These are phyloP conservation scores for Phrynocephalus guinanensis DNA, from an alignment of 2,797 vertebrate species.

Conservation along the genomic window DNA sequence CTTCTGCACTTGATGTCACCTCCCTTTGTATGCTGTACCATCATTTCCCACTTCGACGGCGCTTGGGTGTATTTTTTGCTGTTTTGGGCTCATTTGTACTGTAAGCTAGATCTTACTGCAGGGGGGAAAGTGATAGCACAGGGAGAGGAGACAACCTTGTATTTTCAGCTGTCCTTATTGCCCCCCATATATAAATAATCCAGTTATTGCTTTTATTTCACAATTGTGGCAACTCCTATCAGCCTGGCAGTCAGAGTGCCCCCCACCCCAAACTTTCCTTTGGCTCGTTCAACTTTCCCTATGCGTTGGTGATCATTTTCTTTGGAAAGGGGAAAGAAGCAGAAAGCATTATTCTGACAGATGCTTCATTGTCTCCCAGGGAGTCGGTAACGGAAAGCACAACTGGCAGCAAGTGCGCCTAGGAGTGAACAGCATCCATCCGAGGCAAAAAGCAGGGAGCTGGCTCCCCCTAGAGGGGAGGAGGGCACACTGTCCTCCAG, in stretches of 20 bases:
- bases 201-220: conserved; percentile 5
- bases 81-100: conserved; percentile 9
- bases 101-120: background rate
- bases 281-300: background rate
- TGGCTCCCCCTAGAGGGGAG: background rate
- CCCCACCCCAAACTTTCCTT: background rate
- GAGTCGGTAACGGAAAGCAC: too few species aligned
- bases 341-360: background rate
- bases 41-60: conserved; percentile 46
- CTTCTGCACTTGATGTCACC: background rate
- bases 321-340: background rate
- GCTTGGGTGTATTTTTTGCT: background rate
- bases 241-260: background rate
- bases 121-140: background rate
- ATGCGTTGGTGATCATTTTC: background rate
- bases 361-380: too few species aligned
- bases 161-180: background rate
- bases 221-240: background rate
- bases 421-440: background rate
- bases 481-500: background rate
- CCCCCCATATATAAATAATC: background rate
- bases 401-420: background rate
- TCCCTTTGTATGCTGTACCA: background rate
- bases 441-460: background rate
- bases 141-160: too few species aligned